Percentiles rank a stretch among this genome's conserved stretches.
These are phyloP conservation scores for Cephalotes varians DNA, from an alignment of 2,888 invertebrate species.

Conservation along the genomic window DNA sequence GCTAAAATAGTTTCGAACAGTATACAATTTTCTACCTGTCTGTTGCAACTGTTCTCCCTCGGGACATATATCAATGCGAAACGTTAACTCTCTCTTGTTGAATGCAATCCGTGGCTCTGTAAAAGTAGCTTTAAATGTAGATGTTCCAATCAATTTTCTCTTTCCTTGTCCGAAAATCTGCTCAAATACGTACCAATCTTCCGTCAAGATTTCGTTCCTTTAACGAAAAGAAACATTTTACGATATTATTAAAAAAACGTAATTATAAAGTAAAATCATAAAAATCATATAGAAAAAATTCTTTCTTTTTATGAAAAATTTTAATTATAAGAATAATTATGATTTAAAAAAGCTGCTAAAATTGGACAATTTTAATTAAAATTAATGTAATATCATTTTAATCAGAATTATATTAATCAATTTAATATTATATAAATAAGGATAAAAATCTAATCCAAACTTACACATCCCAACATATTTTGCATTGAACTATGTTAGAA, in stretches of 20 bases:
- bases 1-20: conserved; percentile 15
- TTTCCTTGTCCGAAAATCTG: conserved; percentile 87
- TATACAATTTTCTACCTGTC: conserved; percentile 81
- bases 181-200: conserved; percentile 88
- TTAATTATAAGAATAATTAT: not conserved
- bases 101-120: conserved; percentile 88
- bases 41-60: conserved; percentile 86
- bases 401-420: not conserved
- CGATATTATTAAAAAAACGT: not conserved
- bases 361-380: not conserved
- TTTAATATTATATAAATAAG: not conserved
- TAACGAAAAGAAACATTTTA: not conserved
- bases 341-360: not conserved
- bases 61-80: conserved; percentile 87
- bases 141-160: conserved; percentile 87
- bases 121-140: conserved; percentile 87
- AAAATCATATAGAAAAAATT: not conserved
- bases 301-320: not conserved
- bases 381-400: not conserved
- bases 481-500: conserved; percentile 66
- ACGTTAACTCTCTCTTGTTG: conserved; percentile 86
- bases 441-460: conserved; percentile 50
- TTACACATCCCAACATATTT: conserved; percentile 75
- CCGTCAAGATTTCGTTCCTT: conserved; percentile 85
- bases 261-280: not conserved